Base-by-base conservation (phyloP, 2,113 vertebrate species). In the Argyrosomus japonicus region DNA sequence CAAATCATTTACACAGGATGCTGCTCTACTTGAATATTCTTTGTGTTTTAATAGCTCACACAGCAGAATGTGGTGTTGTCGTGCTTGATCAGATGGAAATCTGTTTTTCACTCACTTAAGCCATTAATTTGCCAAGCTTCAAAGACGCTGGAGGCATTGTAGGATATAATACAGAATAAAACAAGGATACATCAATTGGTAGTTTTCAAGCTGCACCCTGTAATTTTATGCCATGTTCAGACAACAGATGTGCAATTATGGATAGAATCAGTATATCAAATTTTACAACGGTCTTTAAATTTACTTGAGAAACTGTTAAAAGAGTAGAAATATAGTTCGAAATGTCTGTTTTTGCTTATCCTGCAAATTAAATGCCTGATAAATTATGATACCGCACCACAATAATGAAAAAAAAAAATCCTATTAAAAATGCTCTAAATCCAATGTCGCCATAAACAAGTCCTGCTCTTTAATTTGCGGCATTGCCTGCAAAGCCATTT, bases 71-170 rank as follows among this genome's bases (percentile, higher is more conserved):
- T 62, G 76, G 77, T 51, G 68, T 56, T 70, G 58, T 68, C 63
- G 45, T 40, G 63, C 72, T 57, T 65, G 69, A 71, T 69, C 61
- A 58, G 60, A 58, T 67, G 67, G 68, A 56, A 84, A 64, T 72
- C 40, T 1, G 12, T 75, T 87, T 79, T 68, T 81, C 9, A 0
- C 77, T 81, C 56, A 70, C 15, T 64, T 29, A 60, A 77, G 36
- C n/a, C 19, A 48, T 80, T 85, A 63, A 23, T 29, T 2, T 63
- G 29, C 40, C 27, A n/a, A 19, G 12, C 53, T 65, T 81, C 11
- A 48, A 60, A 79, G 36, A n/a, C 61, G 57, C 25, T 68, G 21
- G 29, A 8, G 63, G 11, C 70, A 40, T 57, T 68, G 12, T 36
- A 53, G 40, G 57, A 58, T 56, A 56, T n/a, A 23, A 11, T 19